phyloP scores from a whole-genome alignment of 23 tunicate genomes.

The Styela plicata region DNA sequence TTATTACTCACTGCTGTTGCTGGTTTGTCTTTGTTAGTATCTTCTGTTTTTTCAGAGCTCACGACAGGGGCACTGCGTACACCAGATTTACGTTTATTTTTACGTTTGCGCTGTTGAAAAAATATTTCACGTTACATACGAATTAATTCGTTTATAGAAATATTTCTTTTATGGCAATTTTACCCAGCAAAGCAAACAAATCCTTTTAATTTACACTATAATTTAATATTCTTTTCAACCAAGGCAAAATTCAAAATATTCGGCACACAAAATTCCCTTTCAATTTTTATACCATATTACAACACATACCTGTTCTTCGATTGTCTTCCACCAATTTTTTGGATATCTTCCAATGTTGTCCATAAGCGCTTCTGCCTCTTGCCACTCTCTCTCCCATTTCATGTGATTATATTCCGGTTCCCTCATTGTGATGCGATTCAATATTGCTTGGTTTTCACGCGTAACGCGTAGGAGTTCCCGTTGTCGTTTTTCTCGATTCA shows the following conservation, averaged over 20 bases:
- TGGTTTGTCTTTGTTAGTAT: background rate
- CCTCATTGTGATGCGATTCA: slow-evolving; percentile 73
- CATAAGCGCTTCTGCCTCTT: slow-evolving; percentile 75
- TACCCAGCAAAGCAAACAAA: background rate
- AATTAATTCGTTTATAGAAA: background rate
- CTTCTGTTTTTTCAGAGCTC: background rate
- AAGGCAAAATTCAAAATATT: background rate
- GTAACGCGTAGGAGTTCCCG: slow-evolving; percentile 88
- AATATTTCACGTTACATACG: background rate
- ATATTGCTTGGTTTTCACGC: slow-evolving; percentile 76
- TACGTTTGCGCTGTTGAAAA: slow-evolving; percentile 19
- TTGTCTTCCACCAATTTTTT: slow-evolving; percentile 91
- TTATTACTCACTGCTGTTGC: slow-evolving; percentile 14
- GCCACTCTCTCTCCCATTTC: slow-evolving; percentile 90
- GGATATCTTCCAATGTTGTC: slow-evolving; percentile 96
- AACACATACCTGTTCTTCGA: slow-evolving; percentile 74
- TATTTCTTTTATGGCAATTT: background rate
- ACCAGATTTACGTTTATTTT: slow-evolving; percentile 25
- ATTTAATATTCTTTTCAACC: too few species aligned
- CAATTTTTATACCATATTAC: background rate
- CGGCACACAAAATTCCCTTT: background rate
- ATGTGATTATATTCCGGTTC: slow-evolving; percentile 87
- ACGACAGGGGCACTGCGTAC: slow-evolving; percentile 24
- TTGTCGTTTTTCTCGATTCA: slow-evolving; percentile 89
- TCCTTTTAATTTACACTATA: background rate